These are phyloP conservation scores for Dolichotis patagonum DNA, from an alignment of 2,113 vertebrate species.

Conservation along the genomic window DNA sequence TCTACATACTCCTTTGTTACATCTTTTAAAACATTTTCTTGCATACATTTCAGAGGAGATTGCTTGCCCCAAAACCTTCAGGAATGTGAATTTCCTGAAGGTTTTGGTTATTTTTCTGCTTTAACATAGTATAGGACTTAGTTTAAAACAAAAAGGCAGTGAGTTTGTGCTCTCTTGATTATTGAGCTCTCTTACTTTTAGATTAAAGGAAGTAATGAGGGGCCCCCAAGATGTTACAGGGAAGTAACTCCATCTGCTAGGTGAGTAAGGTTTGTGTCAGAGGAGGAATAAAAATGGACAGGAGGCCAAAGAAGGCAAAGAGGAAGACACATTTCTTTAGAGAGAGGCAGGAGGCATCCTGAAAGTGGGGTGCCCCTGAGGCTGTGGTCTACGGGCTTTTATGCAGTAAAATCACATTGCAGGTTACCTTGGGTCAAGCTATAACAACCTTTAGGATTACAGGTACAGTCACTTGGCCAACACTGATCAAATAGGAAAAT, in stretches of 20 bases:
- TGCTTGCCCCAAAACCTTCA: neutral
- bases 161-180: neutral
- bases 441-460: neutral
- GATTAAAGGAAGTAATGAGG: too few species aligned
- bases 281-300: too few species aligned
- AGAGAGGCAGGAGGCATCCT: neutral
- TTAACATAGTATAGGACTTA: neutral
- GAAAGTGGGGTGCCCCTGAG: neutral
- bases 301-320: too few species aligned
- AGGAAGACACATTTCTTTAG: too few species aligned
- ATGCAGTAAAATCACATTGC: neutral
- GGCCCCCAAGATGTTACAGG: too few species aligned
- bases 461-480: too few species aligned
- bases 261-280: too few species aligned
- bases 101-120: neutral
- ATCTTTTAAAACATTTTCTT: neutral
- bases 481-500: too few species aligned
- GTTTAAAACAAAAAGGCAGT: neutral
- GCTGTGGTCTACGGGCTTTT: neutral
- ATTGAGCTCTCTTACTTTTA: too few species aligned
- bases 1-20: neutral
- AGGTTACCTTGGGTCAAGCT: too few species aligned
- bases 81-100: neutral
- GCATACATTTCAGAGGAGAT: neutral
- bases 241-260: too few species aligned